Conservation (phyloP, 2,113 vertebrate genomes). For the Pituophis catenifer region DNA sequence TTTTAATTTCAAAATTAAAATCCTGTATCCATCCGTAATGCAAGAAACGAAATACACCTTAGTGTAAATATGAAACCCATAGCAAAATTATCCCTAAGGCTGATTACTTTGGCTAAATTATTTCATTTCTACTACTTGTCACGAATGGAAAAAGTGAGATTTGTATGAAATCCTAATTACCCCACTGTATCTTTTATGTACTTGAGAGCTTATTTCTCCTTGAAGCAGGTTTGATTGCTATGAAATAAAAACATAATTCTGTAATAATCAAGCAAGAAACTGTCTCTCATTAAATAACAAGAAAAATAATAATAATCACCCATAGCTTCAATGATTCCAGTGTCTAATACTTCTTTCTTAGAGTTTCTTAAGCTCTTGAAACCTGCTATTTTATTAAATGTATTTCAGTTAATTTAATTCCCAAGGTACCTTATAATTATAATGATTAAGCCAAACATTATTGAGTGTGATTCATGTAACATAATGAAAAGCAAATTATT, state of each 20-base stretch:
- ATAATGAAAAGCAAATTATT: neutral
- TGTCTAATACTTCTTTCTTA: neutral
- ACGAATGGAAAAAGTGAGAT: neutral
- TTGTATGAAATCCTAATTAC: neutral
- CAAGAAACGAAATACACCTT: neutral
- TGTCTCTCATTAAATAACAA: neutral
- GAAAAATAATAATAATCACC: neutral
- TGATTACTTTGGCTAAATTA: neutral
- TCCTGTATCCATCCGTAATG: neutral
- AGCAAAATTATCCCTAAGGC: neutral
- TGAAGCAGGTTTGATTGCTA: neutral
- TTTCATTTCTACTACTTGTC: neutral
- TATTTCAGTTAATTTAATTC: slow-evolving; percentile 26
- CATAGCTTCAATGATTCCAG: slow-evolving; percentile 20
- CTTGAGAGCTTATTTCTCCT: neutral
- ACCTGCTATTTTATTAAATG: neutral
- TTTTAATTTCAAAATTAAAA: slow-evolving; percentile 1
- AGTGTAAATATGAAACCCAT: neutral
- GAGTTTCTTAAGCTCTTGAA: slow-evolving; percentile 7
- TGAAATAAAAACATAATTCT: neutral
- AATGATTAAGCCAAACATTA: neutral
- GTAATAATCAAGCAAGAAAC: neutral
- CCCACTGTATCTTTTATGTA: neutral
- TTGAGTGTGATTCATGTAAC: neutral
- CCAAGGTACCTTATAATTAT: neutral